Conservation (phyloP, 2,113 vertebrate genomes). For the Notarius quadriscutis region DNA sequence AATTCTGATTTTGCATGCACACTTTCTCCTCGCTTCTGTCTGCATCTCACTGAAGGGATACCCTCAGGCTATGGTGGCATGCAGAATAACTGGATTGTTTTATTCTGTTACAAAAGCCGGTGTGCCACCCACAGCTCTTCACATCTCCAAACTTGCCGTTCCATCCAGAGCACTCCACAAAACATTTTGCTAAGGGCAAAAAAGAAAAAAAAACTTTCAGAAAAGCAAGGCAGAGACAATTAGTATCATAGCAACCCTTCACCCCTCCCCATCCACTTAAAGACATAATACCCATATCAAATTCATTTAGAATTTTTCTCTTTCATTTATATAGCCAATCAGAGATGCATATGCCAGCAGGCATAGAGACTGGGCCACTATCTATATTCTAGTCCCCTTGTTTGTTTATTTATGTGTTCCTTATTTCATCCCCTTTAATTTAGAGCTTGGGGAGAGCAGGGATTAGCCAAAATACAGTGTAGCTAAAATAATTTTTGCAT, state of each 20-base stretch:
- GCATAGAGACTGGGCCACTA: constrained; percentile 65
- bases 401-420: constrained; percentile 62
- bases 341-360: constrained; percentile 65
- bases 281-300: constrained; percentile 79
- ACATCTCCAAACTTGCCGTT: constrained; percentile 53
- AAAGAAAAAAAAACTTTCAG: constrained; percentile 67
- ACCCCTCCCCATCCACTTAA: constrained; percentile 66
- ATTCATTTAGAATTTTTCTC: constrained; percentile 74
- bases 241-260: constrained; percentile 59
- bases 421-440: constrained; percentile 53
- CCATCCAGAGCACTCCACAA: constrained; percentile 70
- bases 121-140: constrained; percentile 50
- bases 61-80: constrained; percentile 41
- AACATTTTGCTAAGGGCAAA: constrained; percentile 61
- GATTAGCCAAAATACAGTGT: constrained; percentile 63
- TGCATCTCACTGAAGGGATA: constrained; percentile 54
- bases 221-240: constrained; percentile 76
- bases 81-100: constrained; percentile 19
- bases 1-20: constrained; percentile 2
- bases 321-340: constrained; percentile 71
- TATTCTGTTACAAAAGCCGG: constrained; percentile 25
- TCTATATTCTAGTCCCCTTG: constrained; percentile 65
- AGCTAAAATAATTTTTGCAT: constrained; percentile 72
- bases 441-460: constrained; percentile 51
- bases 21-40: constrained; percentile 26